Evolutionary conservation across 2,113 vertebrate species (phyloP).

Genomic region (Petrocephalus microphthalmus): DNA sequence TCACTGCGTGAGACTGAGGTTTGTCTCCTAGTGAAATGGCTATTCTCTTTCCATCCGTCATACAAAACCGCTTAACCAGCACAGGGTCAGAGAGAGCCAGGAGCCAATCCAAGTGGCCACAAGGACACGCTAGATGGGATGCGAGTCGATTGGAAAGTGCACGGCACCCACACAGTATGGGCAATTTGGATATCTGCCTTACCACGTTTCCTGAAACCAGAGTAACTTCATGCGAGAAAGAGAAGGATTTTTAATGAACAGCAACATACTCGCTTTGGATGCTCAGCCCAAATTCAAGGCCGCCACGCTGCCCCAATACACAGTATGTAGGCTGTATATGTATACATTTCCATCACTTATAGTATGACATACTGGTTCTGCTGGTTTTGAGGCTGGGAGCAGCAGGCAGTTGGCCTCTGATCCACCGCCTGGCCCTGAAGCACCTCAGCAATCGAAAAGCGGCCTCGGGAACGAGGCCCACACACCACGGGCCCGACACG

Average conservation of each 20-base stretch:
- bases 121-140: neutral
- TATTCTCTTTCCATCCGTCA: neutral
- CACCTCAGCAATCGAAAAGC: neutral
- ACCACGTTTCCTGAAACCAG: neutral
- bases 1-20: neutral
- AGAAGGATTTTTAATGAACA: neutral
- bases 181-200: neutral
- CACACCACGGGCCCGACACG: neutral
- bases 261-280: neutral
- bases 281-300: neutral
- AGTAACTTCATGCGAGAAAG: neutral
- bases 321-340: neutral
- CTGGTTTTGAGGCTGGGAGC: neutral
- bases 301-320: neutral
- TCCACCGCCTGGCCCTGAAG: neutral
- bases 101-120: neutral
- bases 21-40: neutral
- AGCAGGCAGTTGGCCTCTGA: neutral
- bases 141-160: neutral
- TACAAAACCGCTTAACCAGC: neutral
- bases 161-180: neutral
- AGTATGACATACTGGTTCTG: neutral
- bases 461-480: neutral
- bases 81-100: neutral
- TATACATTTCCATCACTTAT: neutral